phyloP scores from a whole-genome alignment of 2,888 invertebrate species.

The Bedellia somnulentella region DNA sequence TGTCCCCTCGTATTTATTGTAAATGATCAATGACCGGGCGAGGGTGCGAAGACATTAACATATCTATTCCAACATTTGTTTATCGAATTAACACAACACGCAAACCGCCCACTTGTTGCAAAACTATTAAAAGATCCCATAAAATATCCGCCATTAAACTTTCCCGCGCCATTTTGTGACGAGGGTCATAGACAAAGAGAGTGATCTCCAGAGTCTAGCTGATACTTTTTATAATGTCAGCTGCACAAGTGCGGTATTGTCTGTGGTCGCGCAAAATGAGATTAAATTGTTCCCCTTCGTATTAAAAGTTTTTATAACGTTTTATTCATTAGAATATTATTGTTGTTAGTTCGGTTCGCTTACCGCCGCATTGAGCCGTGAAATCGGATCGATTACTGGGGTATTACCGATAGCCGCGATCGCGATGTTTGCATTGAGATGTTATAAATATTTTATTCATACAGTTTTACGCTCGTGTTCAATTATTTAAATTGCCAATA shows the following conservation, averaged over 20 bases:
- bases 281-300: slow-evolving; percentile 26
- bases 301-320: slow-evolving; percentile 32
- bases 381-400: slow-evolving; percentile 43
- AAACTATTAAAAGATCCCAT: slow-evolving; percentile 17
- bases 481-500: slow-evolving; percentile 31
- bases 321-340: slow-evolving; percentile 45
- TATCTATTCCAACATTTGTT: slow-evolving; percentile 5
- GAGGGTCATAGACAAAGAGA: neutral
- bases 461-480: slow-evolving; percentile 17
- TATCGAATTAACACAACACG: slow-evolving; percentile 7
- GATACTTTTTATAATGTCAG: slow-evolving; percentile 39
- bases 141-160: slow-evolving; percentile 8
- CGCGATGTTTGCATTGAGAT: slow-evolving; percentile 19
- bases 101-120: slow-evolving; percentile 22
- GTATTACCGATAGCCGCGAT: slow-evolving; percentile 25
- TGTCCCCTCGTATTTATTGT: too few species aligned
- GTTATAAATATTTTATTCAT: slow-evolving; percentile 23
- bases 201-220: slow-evolving; percentile 14
- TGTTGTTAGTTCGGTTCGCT: slow-evolving; percentile 22
- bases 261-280: slow-evolving; percentile 22
- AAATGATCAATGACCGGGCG: neutral
- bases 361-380: slow-evolving; percentile 29
- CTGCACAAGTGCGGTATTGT: slow-evolving; percentile 50
- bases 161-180: neutral
- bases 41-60: slow-evolving; percentile 3